These are phyloP conservation scores for Euura lappo DNA, from an alignment of 1,140 invertebrate genomes.

Conservation along the genomic window DNA sequence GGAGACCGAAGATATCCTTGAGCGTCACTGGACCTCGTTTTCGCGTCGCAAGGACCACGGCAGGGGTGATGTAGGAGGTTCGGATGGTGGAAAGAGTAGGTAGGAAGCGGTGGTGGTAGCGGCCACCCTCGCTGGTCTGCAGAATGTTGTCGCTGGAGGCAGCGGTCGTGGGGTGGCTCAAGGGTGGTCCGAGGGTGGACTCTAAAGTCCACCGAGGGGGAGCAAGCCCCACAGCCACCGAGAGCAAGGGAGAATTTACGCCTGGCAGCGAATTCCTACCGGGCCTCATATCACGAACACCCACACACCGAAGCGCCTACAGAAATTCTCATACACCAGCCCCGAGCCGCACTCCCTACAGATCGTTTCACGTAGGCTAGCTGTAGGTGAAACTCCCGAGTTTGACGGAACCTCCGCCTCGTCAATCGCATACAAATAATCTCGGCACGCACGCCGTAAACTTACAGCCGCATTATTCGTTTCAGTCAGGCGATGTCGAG, in stretches of 20 bases:
- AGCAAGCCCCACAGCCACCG: slow-evolving; percentile 24
- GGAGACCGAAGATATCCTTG: slow-evolving; percentile 28
- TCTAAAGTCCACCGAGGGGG: slow-evolving; percentile 57
- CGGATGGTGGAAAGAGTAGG: slow-evolving; percentile 38
- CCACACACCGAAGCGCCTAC: slow-evolving; percentile 23
- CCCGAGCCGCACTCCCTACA: background rate
- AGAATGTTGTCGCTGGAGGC: slow-evolving; percentile 60
- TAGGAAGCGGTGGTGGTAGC: slow-evolving; percentile 32
- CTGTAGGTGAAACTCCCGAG: background rate
- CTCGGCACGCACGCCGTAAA: background rate
- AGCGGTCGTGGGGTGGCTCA: slow-evolving; percentile 38
- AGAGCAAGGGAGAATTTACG: slow-evolving; percentile 46
- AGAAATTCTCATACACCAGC: slow-evolving; percentile 11
- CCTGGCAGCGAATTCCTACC: slow-evolving; percentile 50
- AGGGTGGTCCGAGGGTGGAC: slow-evolving; percentile 41
- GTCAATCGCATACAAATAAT: too few relatives aligned
- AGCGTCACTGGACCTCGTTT: slow-evolving; percentile 53
- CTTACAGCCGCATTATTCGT: background rate
- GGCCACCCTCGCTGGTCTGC: slow-evolving; percentile 47
- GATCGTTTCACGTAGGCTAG: background rate
- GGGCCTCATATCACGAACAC: slow-evolving; percentile 47
- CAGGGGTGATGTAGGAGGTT: slow-evolving; percentile 8
- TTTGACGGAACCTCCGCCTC: background rate
- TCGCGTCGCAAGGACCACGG: background rate
- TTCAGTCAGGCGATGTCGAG: background rate